Conservation (phyloP, 2,888 invertebrate species). For the Drosophila picticornis region DNA sequence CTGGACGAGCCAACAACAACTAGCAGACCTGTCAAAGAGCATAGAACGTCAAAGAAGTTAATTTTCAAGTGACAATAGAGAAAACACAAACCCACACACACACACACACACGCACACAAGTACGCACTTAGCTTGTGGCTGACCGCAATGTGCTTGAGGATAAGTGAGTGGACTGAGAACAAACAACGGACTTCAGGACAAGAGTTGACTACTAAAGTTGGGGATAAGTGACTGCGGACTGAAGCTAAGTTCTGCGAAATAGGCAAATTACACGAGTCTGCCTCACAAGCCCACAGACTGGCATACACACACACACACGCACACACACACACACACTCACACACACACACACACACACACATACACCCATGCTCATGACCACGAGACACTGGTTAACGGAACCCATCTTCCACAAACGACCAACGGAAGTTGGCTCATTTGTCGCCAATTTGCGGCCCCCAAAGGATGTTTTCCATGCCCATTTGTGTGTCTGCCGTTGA, state of each 20-base stretch:
- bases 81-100: slow-evolving; percentile 17
- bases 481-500: slow-evolving; percentile 18
- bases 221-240: slow-evolving; percentile 15
- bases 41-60: slow-evolving; percentile 60
- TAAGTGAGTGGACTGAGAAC: slow-evolving; percentile 28
- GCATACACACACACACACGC: slow-evolving; percentile 1
- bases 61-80: slow-evolving; percentile 66
- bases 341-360: slow-evolving; percentile 14
- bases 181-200: slow-evolving; percentile 18
- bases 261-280: slow-evolving; percentile 13
- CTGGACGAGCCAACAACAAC: slow-evolving; percentile 30
- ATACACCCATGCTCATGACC: not conserved
- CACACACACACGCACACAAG: slow-evolving; percentile 4
- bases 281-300: slow-evolving; percentile 12
- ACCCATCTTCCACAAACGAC: slow-evolving; percentile 62
- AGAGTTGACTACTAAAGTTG: slow-evolving; percentile 8
- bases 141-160: slow-evolving; percentile 61
- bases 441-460: slow-evolving; percentile 57
- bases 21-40: slow-evolving; percentile 39
- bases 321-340: slow-evolving; percentile 18
- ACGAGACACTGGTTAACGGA: slow-evolving; percentile 31
- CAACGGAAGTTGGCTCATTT: slow-evolving; percentile 70
- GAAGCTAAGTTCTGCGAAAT: slow-evolving; percentile 22
- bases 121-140: slow-evolving; percentile 51
- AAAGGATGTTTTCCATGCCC: slow-evolving; percentile 38